These are phyloP conservation scores for Peromyscus melanophrys DNA, from an alignment of 2,797 vertebrate species.

Conservation along the genomic window DNA sequence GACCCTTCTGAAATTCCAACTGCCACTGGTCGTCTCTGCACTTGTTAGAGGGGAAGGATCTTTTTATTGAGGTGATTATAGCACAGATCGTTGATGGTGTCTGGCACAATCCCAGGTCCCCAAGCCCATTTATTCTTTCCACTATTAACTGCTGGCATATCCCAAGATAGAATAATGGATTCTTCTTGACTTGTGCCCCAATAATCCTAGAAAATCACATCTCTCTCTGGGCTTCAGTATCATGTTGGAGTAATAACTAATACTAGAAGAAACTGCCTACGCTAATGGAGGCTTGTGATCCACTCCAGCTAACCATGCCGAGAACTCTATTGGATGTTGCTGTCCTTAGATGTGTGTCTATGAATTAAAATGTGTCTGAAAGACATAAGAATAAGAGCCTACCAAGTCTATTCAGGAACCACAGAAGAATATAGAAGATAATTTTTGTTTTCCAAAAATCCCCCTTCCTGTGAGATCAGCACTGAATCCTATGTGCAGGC, in stretches of 20 bases:
- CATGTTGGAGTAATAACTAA: constrained; percentile 11
- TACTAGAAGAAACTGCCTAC: not conserved
- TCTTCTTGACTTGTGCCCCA: constrained; percentile 64
- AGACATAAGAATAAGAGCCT: not conserved
- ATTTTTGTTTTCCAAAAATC: not conserved
- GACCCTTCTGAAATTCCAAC: not conserved
- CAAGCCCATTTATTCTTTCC: not conserved
- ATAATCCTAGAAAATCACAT: not conserved
- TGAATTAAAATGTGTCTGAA: not conserved
- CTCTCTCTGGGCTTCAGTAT: not conserved
- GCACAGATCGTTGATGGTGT: not conserved
- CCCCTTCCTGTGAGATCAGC: not conserved
- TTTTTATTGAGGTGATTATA: constrained; percentile 17
- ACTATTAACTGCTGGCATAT: not conserved
- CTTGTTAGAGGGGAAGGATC: not conserved
- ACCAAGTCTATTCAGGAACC: not conserved
- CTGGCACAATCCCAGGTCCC: not conserved
- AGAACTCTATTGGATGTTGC: not conserved
- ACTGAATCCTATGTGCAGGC: not conserved
- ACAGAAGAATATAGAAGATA: not conserved
- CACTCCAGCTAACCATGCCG: not conserved
- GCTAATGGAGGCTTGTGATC: not conserved
- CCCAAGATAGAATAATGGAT: constrained; percentile 31
- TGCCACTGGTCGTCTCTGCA: not conserved
- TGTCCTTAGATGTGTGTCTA: not conserved